phyloP scores from a whole-genome alignment of 1,140 invertebrate genomes.

The Aphaenogaster floridana region DNA sequence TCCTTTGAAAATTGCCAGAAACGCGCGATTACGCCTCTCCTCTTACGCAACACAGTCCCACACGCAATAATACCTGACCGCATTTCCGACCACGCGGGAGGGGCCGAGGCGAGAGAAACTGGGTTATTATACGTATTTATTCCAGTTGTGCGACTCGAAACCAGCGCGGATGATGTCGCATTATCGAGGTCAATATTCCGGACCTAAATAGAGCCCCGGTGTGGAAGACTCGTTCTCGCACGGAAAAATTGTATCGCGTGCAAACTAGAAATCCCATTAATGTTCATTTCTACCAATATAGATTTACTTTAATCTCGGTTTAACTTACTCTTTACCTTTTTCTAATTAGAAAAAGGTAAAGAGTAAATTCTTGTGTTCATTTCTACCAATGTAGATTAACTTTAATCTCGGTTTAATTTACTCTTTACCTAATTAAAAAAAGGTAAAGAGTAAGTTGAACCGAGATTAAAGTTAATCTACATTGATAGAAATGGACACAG shows the following conservation, averaged over 20 bases:
- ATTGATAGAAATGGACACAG: too few species aligned
- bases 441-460: too few species aligned
- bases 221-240: neutral
- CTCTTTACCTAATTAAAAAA: too few species aligned
- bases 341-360: too few species aligned
- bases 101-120: slow-evolving; percentile 36
- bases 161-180: slow-evolving; percentile 3
- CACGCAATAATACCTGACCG: slow-evolving; percentile 71
- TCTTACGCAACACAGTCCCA: slow-evolving; percentile 57
- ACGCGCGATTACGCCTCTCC: neutral
- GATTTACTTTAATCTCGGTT: too few species aligned
- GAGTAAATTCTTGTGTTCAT: too few species aligned
- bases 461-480: too few species aligned
- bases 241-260: neutral
- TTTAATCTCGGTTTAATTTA: too few species aligned
- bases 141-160: slow-evolving; percentile 18
- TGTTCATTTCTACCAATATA: too few species aligned
- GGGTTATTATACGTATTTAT: slow-evolving; percentile 9
- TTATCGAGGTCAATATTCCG: slow-evolving; percentile 48
- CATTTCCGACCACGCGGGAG: slow-evolving; percentile 28
- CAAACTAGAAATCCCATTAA: neutral
- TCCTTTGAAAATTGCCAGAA: slow-evolving; percentile 35
- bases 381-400: too few species aligned
- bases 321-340: too few species aligned
- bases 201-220: neutral